Conservation (phyloP, 2,113 vertebrate species). For the Pipra filicauda region DNA sequence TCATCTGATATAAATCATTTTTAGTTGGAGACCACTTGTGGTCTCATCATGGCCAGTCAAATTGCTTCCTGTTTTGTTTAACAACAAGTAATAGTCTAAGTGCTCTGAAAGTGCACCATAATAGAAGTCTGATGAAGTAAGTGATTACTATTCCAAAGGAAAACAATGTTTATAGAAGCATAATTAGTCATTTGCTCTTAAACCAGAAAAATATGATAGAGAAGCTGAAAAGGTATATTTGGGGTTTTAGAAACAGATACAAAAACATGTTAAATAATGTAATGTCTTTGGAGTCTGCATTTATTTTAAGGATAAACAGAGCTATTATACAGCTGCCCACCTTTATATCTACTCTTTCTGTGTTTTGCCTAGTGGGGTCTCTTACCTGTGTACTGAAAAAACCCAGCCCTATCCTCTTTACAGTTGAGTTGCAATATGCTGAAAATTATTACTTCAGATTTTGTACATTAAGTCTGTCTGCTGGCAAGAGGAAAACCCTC, state of each 20-base stretch:
- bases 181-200: conserved; percentile 51
- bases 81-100: background rate
- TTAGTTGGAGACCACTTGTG: conserved; percentile 4
- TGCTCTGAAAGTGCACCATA: conserved; percentile 8
- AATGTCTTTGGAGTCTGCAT: background rate
- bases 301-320: conserved; percentile 31
- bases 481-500: conserved; percentile 66
- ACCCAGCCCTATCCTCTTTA: conserved; percentile 43
- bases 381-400: background rate
- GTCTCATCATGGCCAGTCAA: conserved; percentile 23
- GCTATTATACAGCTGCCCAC: background rate
- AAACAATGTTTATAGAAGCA: conserved; percentile 23
- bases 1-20: background rate
- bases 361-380: conserved; percentile 9
- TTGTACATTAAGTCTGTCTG: conserved; percentile 52
- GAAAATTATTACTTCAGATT: conserved; percentile 51
- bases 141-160: conserved; percentile 35
- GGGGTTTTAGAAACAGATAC: background rate
- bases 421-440: conserved; percentile 19
- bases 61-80: conserved; percentile 41
- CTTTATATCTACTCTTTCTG: background rate
- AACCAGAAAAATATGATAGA: conserved; percentile 34
- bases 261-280: background rate
- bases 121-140: conserved; percentile 12
- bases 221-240: background rate